These are phyloP conservation scores for Nasonia oneida DNA, from an alignment of 2,888 invertebrate species.

Conservation along the genomic window DNA sequence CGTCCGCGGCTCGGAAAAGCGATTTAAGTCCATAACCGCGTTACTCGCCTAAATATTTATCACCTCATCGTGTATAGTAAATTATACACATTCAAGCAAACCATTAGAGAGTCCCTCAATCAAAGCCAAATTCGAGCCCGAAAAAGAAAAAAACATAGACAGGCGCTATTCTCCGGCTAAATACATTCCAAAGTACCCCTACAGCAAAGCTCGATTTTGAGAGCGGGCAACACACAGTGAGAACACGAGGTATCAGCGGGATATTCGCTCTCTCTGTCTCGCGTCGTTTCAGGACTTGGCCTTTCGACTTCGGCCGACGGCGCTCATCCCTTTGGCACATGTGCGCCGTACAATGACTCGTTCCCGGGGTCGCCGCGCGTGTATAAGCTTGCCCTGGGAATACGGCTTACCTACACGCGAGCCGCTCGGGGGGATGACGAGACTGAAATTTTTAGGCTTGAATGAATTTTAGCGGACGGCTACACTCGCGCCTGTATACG, in stretches of 20 bases:
- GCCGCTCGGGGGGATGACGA: background rate
- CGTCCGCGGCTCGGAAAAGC: too few relatives aligned
- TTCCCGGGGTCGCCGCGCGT: background rate
- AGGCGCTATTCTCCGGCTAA: background rate
- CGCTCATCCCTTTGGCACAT: slow-evolving; percentile 43
- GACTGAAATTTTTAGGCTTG: slow-evolving; percentile 12
- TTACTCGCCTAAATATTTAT: background rate
- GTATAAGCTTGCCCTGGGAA: slow-evolving; percentile 22
- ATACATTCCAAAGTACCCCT: background rate
- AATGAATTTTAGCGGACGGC: slow-evolving; percentile 46
- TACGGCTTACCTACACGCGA: background rate
- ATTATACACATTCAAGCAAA: background rate
- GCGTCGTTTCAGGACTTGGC: slow-evolving; percentile 36
- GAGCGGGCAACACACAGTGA: background rate
- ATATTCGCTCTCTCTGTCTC: background rate
- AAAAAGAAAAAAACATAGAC: background rate
- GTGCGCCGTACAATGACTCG: slow-evolving; percentile 22
- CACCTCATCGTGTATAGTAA: background rate
- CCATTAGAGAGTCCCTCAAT: background rate
- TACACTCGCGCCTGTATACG: background rate
- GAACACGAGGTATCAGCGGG: slow-evolving; percentile 27
- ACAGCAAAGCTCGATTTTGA: background rate
- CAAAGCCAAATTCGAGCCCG: background rate
- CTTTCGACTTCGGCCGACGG: slow-evolving; percentile 32
- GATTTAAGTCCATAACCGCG: too few relatives aligned